Percentiles rank a stretch among this genome's conserved stretches.
Evolutionary conservation across 2,797 vertebrate genomes (phyloP).

Genomic region (Jordanella pulchra): DNA sequence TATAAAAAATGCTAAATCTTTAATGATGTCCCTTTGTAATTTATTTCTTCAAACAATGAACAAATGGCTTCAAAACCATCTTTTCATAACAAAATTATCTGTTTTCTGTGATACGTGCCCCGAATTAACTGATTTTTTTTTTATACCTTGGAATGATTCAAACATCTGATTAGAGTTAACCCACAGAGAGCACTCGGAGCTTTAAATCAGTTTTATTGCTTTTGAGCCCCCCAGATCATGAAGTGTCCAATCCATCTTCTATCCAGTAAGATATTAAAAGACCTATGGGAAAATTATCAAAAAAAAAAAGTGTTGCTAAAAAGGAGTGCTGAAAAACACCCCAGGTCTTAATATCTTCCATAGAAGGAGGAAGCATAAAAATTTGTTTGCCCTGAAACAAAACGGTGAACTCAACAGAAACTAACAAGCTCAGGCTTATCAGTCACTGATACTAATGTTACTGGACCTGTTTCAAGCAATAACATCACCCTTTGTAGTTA

Average conservation of each 20-base stretch:
- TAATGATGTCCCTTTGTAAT: too few species aligned
- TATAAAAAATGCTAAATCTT: too few species aligned
- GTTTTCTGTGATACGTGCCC: too few species aligned
- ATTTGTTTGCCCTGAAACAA: neutral
- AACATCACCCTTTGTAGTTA: neutral
- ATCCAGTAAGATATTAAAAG: neutral
- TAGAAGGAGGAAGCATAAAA: neutral
- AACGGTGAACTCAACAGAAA: neutral
- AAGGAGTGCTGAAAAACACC: neutral
- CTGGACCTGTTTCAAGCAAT: neutral
- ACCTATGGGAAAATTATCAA: neutral
- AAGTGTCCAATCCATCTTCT: neutral
- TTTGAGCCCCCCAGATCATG: neutral
- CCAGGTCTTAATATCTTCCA: neutral
- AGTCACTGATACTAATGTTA: neutral
- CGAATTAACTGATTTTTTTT: too few species aligned
- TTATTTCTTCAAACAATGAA: too few species aligned
- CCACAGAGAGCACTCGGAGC: neutral
- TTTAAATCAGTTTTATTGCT: neutral
- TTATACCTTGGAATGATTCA: too few species aligned
- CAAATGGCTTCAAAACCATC: too few species aligned
- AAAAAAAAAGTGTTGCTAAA: neutral
- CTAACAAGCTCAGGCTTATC: neutral
- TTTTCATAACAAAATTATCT: too few species aligned
- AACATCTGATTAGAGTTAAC: neutral